These are phyloP conservation scores for Actinernus sp. DNA, from an alignment of 92 coral and sea anemone species.

Conservation along the genomic window DNA sequence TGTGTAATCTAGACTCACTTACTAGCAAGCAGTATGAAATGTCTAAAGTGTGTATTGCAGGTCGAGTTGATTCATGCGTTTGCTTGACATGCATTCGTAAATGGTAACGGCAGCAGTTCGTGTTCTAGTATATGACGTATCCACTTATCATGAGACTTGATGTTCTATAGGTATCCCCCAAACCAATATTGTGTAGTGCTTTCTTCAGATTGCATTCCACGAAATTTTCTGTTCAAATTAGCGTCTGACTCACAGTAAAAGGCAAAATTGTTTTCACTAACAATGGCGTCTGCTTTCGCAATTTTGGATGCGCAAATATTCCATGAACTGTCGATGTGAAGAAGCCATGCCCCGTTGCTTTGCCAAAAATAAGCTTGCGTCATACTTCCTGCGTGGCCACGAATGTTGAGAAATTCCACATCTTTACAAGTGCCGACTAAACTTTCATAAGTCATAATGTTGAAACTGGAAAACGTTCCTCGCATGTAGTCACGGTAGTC, in stretches of 20 bases:
- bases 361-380: neutral
- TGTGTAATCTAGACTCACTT: too few relatives aligned
- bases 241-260: slow-evolving; percentile 2
- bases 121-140: too few relatives aligned
- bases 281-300: neutral
- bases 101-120: too few relatives aligned
- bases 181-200: neutral
- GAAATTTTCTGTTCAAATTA: neutral
- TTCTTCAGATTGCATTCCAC: neutral
- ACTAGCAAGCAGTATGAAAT: too few relatives aligned
- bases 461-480: neutral
- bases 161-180: slow-evolving; percentile 6
- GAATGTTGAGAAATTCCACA: neutral
- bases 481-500: neutral
- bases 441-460: neutral
- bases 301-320: neutral
- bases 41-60: too few relatives aligned
- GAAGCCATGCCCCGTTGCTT: too few relatives aligned
- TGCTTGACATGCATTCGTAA: too few relatives aligned
- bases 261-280: neutral
- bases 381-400: neutral
- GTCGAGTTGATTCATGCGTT: too few relatives aligned
- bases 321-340: neutral
- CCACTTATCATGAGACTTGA: too few relatives aligned
- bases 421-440: neutral